Evolutionary conservation across 2,888 invertebrate genomes (phyloP).

Genomic region (Eudasyphora cyanicolor): DNA sequence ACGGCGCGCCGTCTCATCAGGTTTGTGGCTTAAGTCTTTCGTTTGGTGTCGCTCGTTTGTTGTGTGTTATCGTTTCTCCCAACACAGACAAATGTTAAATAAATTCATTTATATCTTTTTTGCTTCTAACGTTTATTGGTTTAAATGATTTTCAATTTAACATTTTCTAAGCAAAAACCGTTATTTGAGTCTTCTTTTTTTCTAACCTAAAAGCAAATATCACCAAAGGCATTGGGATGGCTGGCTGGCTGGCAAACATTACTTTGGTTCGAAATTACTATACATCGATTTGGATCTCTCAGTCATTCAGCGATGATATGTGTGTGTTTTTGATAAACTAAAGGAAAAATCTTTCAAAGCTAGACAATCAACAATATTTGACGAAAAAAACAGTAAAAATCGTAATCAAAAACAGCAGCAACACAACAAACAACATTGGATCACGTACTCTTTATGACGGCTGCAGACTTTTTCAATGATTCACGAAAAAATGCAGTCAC

Average conservation of each 20-base stretch:
- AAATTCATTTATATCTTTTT: constrained; percentile 53
- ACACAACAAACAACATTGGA: constrained; percentile 16
- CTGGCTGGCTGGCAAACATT: no score
- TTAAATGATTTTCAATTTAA: constrained; percentile 58
- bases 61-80: constrained; percentile 22
- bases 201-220: no score
- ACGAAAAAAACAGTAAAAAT: no score
- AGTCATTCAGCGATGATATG: no score
- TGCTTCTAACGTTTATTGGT: constrained; percentile 30
- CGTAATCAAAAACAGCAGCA: constrained; percentile 7
- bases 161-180: constrained; percentile 43
- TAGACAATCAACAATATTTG: background rate
- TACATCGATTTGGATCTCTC: background rate
- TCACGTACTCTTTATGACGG: constrained; percentile 37
- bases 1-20: constrained; percentile 32
- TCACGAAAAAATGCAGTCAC: constrained; percentile 34
- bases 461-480: constrained; percentile 6
- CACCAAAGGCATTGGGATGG: background rate
- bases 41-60: constrained; percentile 32
- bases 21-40: constrained; percentile 60
- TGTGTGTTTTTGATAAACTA: constrained; percentile 12
- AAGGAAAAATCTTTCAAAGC: constrained; percentile 18
- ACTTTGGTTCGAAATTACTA: background rate
- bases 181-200: background rate
- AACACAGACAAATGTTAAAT: constrained; percentile 5